Evolutionary conservation across 2,888 invertebrate species (phyloP).

Genomic region (Eupithecia subfuscata): DNA sequence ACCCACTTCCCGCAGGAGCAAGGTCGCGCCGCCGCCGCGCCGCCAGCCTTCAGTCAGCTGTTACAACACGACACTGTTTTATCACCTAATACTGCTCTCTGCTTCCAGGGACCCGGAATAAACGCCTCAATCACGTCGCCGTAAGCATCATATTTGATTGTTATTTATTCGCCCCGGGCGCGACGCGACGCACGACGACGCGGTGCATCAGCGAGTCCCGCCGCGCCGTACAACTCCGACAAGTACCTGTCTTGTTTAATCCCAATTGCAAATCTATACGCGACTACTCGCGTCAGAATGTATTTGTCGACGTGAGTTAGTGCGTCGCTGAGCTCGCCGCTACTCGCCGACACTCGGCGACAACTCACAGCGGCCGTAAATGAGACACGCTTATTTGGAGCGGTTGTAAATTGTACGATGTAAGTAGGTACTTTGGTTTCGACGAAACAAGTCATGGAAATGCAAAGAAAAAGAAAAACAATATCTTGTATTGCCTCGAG

Average conservation of each 20-base stretch:
- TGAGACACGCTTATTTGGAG: not conserved
- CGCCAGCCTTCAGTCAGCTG: not conserved
- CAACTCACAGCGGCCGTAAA: not conserved
- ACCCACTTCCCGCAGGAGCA: conserved; percentile 21
- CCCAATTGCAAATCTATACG: not conserved
- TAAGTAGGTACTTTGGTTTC: too few species aligned
- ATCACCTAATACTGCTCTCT: not conserved
- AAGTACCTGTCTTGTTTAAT: not conserved
- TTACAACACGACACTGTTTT: not conserved
- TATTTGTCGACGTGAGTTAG: not conserved
- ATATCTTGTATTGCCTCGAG: not conserved
- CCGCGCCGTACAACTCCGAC: too few species aligned
- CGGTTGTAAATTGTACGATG: not conserved
- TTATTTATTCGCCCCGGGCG: not conserved
- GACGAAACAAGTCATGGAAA: not conserved
- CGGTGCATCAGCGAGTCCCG: too few species aligned
- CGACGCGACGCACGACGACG: too few species aligned
- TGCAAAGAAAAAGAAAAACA: not conserved
- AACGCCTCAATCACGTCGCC: conserved; percentile 12
- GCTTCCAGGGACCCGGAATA: not conserved
- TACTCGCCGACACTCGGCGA: not conserved
- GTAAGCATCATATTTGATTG: not conserved
- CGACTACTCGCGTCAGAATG: not conserved
- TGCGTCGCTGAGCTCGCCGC: not conserved
- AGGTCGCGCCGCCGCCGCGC: conserved; percentile 9